Evolutionary conservation across 2,888 invertebrate genomes (phyloP).

Genomic region (Argyra leucocephala): DNA sequence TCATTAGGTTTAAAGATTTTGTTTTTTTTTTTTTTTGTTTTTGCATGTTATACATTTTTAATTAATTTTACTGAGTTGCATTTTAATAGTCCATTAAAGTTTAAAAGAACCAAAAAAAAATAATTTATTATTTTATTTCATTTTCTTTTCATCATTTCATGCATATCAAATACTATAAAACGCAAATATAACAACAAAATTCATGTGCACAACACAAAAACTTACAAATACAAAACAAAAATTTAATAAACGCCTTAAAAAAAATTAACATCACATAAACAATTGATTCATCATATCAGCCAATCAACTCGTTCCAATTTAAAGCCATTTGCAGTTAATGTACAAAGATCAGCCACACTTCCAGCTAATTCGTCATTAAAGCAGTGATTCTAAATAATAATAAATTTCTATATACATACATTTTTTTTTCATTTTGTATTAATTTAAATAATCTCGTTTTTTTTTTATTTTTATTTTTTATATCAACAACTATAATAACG

Average conservation of each 20-base stretch:
- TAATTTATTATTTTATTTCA: background rate
- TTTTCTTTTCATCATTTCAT: background rate
- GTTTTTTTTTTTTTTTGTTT: background rate
- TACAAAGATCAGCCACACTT: constrained; percentile 77
- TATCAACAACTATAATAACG: background rate
- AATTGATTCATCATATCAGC: constrained; percentile 27
- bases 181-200: background rate
- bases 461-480: background rate
- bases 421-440: background rate
- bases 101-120: no score
- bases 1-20: background rate
- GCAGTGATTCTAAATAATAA: constrained; percentile 31
- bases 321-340: constrained; percentile 46
- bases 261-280: no score
- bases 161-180: background rate
- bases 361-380: constrained; percentile 71
- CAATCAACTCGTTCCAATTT: constrained; percentile 45
- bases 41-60: background rate
- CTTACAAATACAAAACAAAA: no score
- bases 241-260: no score
- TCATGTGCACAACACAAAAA: background rate
- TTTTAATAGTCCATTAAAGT: background rate
- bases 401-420: no score
- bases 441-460: background rate
- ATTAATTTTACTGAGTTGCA: background rate